Percentiles rank a stretch among this genome's conserved stretches.
Conservation (phyloP, 2,113 vertebrate genomes). For the Cheirogaleus medius region DNA sequence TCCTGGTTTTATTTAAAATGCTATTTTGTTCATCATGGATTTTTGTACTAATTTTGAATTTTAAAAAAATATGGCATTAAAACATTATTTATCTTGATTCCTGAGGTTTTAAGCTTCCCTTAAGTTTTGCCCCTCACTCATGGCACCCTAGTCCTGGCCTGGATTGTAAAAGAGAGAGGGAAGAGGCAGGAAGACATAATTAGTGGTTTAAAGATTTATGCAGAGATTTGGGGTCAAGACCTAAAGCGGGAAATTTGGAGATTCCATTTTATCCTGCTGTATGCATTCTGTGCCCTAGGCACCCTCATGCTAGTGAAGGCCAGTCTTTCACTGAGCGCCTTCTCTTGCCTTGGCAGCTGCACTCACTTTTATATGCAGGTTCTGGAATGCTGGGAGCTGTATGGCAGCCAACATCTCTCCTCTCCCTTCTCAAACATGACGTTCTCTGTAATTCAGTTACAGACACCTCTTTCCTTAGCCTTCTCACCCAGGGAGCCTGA, state of each 20-base stretch:
- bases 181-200: background rate
- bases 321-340: conserved; percentile 58
- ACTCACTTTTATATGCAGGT: conserved; percentile 65
- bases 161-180: background rate
- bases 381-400: conserved; percentile 69
- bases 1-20: conserved; percentile 14
- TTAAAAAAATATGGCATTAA: background rate
- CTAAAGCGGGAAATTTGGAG: conserved; percentile 48
- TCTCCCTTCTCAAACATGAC: conserved; percentile 71
- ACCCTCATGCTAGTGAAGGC: conserved; percentile 47
- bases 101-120: background rate
- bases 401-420: conserved; percentile 64
- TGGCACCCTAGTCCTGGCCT: background rate
- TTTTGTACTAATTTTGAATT: conserved; percentile 5
- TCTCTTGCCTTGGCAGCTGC: conserved; percentile 66
- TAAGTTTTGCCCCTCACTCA: background rate
- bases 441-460: conserved; percentile 76
- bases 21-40: background rate
- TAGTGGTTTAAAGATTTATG: conserved; percentile 24
- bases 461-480: conserved; percentile 78
- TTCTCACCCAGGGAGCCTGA: conserved; percentile 73
- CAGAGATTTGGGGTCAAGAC: conserved; percentile 43
- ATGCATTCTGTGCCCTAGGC: conserved; percentile 43
- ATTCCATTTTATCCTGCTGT: conserved; percentile 29
- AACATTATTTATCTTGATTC: background rate